Percentiles rank a stretch among this genome's conserved stretches.
phyloP scores from a whole-genome alignment of 2,113 vertebrate species.

The Hemibagrus wyckioides region DNA sequence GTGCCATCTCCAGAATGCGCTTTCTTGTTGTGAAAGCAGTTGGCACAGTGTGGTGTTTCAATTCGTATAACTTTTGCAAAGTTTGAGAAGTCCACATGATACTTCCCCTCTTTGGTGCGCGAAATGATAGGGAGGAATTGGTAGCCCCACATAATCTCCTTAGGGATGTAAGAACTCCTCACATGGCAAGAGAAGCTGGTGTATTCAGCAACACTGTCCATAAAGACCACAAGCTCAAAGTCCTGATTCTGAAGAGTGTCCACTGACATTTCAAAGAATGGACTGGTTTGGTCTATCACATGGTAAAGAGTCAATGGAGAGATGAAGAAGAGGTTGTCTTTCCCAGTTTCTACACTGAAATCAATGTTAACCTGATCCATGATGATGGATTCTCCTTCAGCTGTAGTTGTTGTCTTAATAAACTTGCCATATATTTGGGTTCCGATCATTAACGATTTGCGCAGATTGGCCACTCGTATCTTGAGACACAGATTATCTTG shows the following conservation, averaged over 20 bases:
- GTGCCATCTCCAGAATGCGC: conserved; percentile 75
- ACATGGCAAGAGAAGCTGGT: conserved; percentile 92
- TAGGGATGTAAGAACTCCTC: conserved; percentile 88
- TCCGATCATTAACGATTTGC: conserved; percentile 91
- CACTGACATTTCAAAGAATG: conserved; percentile 90
- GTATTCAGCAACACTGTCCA: conserved; percentile 90
- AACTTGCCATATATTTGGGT: conserved; percentile 94
- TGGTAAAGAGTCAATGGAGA: conserved; percentile 91
- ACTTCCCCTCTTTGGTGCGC: conserved; percentile 90
- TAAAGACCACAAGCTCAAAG: conserved; percentile 92
- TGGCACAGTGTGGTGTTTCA: conserved; percentile 88
- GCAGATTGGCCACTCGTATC: conserved; percentile 90
- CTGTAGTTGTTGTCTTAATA: conserved; percentile 83
- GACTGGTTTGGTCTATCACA: conserved; percentile 86
- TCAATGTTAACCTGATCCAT: conserved; percentile 92
- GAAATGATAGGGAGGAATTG: conserved; percentile 91
- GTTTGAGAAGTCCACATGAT: conserved; percentile 93
- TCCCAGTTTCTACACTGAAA: conserved; percentile 86
- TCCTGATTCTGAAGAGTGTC: conserved; percentile 88
- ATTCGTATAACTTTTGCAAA: conserved; percentile 88
- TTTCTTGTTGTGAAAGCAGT: conserved; percentile 88
- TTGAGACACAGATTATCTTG: conserved; percentile 85
- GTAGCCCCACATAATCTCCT: conserved; percentile 94
- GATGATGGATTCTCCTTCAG: conserved; percentile 91
- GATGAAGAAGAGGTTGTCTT: conserved; percentile 96